Evolutionary conservation across 2,888 invertebrate genomes (phyloP).

Genomic region (Nephrotoma flavescens): DNA sequence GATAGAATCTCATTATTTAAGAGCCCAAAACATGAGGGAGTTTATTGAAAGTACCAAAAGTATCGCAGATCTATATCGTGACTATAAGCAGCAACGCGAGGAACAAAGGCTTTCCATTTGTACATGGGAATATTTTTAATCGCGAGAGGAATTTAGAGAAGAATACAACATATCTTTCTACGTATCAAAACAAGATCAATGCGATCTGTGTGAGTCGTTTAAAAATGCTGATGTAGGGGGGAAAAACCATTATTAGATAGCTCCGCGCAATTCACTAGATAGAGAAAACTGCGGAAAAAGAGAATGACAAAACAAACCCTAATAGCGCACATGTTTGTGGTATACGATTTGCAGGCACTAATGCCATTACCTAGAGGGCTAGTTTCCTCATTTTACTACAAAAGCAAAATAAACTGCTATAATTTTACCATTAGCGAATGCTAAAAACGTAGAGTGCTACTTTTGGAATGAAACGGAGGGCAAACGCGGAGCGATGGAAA

Average conservation of each 20-base stretch:
- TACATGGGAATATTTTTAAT: neutral
- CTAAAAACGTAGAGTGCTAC: neutral
- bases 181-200: neutral
- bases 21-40: too few species aligned
- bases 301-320: neutral
- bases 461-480: neutral
- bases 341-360: neutral
- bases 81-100: neutral
- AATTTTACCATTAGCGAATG: too few species aligned
- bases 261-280: too few species aligned
- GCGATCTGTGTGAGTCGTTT: neutral
- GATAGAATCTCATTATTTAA: too few species aligned
- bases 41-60: too few species aligned
- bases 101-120: neutral
- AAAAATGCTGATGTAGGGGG: neutral
- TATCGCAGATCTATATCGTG: neutral
- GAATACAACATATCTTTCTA: neutral
- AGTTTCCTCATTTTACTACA: too few species aligned
- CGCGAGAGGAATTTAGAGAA: neutral
- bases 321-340: neutral
- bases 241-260: neutral
- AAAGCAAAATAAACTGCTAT: too few species aligned
- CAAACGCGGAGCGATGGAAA: neutral
- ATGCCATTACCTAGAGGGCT: too few species aligned
- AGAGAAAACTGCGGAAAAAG: neutral